A percentile compares a stretch with the other conserved stretches of the same genome.
Conservation (phyloP, 1,140 invertebrate species). For the Augochlora pura region DNA sequence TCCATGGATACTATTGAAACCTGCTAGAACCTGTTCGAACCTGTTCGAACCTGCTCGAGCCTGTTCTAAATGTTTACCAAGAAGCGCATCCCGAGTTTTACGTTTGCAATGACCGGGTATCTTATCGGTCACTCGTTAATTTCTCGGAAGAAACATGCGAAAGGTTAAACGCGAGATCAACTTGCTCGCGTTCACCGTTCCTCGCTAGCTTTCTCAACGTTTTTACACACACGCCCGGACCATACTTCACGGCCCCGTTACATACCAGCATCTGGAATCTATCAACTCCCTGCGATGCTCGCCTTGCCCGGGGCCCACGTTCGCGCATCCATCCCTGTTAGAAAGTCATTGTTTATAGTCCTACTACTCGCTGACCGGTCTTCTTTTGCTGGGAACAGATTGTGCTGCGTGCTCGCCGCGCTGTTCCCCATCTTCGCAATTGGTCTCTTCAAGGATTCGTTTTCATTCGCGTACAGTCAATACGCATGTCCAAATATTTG, state of each 20-base stretch:
- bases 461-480: too few relatives aligned
- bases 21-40: too few relatives aligned
- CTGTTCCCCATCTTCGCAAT: slow-evolving; percentile 23
- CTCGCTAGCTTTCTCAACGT: not conserved
- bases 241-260: slow-evolving; percentile 22
- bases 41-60: too few relatives aligned
- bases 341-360: slow-evolving; percentile 67
- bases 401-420: not conserved
- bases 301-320: slow-evolving; percentile 1
- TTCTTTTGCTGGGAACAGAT: slow-evolving; percentile 4
- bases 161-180: slow-evolving; percentile 3
- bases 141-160: not conserved
- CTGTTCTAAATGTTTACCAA: too few relatives aligned
- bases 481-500: too few relatives aligned
- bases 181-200: not conserved
- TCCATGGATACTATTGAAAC: too few relatives aligned
- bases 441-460: not conserved
- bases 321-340: slow-evolving; percentile 46
- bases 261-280: not conserved
- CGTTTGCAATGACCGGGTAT: too few relatives aligned
- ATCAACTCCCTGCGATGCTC: not conserved
- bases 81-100: too few relatives aligned
- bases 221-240: slow-evolving; percentile 2
- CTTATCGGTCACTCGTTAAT: slow-evolving; percentile 2
- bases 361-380: slow-evolving; percentile 47